Conservation (phyloP, 2,113 vertebrate species). For the Odocoileus virginianus region DNA sequence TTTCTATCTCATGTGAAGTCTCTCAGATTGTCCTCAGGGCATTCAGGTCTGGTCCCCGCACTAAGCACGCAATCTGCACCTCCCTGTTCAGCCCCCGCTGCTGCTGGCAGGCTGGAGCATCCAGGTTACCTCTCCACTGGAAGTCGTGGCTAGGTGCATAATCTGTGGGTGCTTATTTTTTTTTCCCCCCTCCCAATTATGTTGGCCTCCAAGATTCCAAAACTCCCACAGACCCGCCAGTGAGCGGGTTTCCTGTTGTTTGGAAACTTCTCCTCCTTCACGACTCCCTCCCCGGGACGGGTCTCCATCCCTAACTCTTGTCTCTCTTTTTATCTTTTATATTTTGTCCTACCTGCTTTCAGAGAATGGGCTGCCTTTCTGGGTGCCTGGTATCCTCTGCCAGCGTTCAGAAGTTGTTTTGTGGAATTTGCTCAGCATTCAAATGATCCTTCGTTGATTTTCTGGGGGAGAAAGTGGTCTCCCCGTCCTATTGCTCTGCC, state of each 20-base stretch:
- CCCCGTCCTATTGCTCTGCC: neutral
- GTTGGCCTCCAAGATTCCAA: neutral
- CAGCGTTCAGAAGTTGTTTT: neutral
- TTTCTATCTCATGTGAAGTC: neutral
- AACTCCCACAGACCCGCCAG: fast-evolving
- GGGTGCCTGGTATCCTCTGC: neutral
- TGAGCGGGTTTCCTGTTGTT: neutral
- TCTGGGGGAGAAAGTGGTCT: neutral
- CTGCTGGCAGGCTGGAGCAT: neutral
- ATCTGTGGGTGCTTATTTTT: neutral
- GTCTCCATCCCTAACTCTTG: neutral
- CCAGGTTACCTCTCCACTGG: neutral
- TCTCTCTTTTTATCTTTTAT: neutral
- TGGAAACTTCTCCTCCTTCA: neutral
- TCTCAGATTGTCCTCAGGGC: neutral
- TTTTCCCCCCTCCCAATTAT: neutral
- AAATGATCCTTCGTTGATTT: neutral
- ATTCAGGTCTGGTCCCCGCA: neutral
- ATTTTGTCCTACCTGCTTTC: neutral
- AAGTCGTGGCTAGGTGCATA: fast-evolving
- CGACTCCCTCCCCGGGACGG: neutral
- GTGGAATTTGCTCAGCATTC: neutral
- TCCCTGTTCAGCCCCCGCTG: neutral
- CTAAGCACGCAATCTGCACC: fast-evolving
- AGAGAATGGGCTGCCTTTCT: neutral